A percentile compares a stretch with the other conserved stretches of the same genome.
phyloP scores from a whole-genome alignment of 2,888 invertebrate genomes.

The Aspidiotus destructor region DNA sequence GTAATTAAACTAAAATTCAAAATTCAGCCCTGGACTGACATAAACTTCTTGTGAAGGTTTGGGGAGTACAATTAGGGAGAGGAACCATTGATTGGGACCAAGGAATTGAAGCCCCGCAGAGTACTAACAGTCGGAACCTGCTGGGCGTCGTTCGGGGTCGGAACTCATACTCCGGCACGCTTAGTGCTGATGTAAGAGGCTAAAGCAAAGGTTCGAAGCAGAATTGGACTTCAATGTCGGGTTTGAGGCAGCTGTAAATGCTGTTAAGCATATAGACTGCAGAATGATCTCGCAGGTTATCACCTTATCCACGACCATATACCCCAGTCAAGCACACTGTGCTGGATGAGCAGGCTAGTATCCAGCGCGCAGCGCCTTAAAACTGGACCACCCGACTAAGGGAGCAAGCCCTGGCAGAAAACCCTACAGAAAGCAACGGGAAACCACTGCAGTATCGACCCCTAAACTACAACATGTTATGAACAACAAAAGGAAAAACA shows the following conservation, averaged over 20 bases:
- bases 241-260: background rate
- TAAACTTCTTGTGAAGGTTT: too few species aligned
- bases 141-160: background rate
- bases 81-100: too few species aligned
- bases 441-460: background rate
- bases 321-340: slow-evolving; percentile 1
- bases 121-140: background rate
- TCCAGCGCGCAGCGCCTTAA: background rate
- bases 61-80: too few species aligned
- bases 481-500: background rate
- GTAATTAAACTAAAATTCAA: too few species aligned
- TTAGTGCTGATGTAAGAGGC: background rate
- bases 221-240: background rate
- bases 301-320: background rate
- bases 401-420: slow-evolving; percentile 16
- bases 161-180: background rate
- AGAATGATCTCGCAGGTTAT: background rate
- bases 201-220: background rate
- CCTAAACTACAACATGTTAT: background rate
- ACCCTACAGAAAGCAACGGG: slow-evolving; percentile 3
- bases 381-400: slow-evolving; percentile 5
- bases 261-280: background rate
- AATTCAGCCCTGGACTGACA: too few species aligned
- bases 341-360: background rate
- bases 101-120: too few species aligned